Evolutionary conservation across 1,140 invertebrate genomes (phyloP).

Genomic region (Scaptomyza pallida): DNA sequence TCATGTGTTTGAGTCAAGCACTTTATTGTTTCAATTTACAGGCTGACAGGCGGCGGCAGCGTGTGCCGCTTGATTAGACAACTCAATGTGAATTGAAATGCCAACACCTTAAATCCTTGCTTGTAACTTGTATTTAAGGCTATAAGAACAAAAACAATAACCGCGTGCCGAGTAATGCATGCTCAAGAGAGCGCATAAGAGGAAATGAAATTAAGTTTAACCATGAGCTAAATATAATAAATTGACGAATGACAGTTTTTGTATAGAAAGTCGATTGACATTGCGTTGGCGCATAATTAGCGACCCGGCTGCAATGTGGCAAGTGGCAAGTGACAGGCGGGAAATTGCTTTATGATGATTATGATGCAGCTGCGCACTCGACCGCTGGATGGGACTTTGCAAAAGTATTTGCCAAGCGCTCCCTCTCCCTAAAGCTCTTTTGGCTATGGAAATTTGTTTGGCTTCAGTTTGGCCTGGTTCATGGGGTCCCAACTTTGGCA

Average conservation of each 20-base stretch:
- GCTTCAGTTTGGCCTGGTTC: background rate
- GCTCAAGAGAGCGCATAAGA: background rate
- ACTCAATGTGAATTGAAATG: constrained; percentile 80
- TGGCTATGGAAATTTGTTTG: background rate
- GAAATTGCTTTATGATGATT: constrained; percentile 27
- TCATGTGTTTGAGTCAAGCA: constrained; percentile 66
- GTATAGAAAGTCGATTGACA: constrained; percentile 1
- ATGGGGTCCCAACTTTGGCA: constrained; percentile 12
- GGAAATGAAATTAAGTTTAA: constrained; percentile 22
- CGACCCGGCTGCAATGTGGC: constrained; percentile 1
- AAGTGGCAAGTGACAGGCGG: constrained; percentile 26
- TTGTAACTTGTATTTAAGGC: constrained; percentile 55
- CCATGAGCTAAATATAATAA: constrained; percentile 13
- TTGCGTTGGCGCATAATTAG: constrained; percentile 10
- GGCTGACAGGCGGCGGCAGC: constrained; percentile 63
- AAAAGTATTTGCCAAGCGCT: constrained; percentile 8
- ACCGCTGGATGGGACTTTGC: background rate
- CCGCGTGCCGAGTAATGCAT: too few relatives aligned
- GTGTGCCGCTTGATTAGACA: constrained; percentile 77
- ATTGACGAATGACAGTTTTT: background rate
- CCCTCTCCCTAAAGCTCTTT: background rate
- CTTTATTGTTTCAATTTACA: constrained; percentile 82
- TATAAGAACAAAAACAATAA: constrained; percentile 30
- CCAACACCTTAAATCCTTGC: constrained; percentile 74
- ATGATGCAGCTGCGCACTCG: constrained; percentile 10